phyloP scores from a whole-genome alignment of 53 echinoderm and acorn worm species.

The Pentamera pediparva region DNA sequence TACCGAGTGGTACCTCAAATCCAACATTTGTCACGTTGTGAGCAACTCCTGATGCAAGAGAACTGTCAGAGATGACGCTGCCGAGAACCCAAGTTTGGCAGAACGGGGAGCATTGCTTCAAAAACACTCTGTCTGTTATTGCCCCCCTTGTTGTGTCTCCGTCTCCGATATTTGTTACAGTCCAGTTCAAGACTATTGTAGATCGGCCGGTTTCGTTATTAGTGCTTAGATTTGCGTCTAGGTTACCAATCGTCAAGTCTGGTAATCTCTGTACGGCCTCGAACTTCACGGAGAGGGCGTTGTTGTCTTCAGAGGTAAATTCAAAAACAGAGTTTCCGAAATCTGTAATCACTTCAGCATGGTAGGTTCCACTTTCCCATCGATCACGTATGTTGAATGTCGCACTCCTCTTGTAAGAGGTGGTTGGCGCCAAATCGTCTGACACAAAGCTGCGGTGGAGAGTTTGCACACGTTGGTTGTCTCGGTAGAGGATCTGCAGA shows the following conservation, averaged over 20 bases:
- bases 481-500: no score
- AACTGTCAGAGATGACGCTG: background rate
- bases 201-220: background rate
- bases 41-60: background rate
- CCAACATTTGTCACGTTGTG: background rate
- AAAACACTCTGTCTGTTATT: background rate
- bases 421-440: background rate
- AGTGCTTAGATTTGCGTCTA: background rate
- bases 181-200: background rate
- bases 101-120: background rate
- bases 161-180: background rate
- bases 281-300: background rate
- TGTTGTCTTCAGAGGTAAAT: constrained; percentile 10
- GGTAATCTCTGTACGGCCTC: background rate
- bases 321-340: constrained; percentile 1
- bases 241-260: background rate
- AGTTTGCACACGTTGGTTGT: no score
- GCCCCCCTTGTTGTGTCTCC: background rate
- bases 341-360: constrained; percentile 1
- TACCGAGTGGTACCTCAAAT: background rate
- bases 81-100: background rate
- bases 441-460: no score
- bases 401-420: background rate
- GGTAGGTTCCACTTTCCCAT: background rate
- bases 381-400: background rate